Conservation (phyloP, 2,797 vertebrate species). For the Gallirallus australis region DNA sequence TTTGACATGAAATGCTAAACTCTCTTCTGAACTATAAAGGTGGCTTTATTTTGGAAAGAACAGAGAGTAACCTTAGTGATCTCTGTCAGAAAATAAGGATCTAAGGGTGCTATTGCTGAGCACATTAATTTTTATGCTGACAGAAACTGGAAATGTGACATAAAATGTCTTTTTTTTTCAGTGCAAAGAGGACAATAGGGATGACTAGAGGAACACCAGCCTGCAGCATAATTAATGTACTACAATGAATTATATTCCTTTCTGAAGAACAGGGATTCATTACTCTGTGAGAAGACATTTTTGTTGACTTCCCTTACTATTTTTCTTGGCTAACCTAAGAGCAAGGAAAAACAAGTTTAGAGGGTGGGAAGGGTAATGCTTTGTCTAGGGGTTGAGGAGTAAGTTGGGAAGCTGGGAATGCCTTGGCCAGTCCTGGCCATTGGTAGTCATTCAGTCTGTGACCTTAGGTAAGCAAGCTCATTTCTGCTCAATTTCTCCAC, state of each 20-base stretch:
- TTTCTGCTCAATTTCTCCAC: neutral
- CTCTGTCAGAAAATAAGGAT: conserved; percentile 14
- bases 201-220: rapidly evolving
- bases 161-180: neutral
- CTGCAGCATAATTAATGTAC: neutral
- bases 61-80: neutral
- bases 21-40: neutral
- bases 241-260: neutral
- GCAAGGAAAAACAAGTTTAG: neutral
- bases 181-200: neutral
- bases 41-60: conserved; percentile 19
- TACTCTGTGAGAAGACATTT: neutral
- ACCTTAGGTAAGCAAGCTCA: neutral
- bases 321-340: neutral
- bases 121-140: neutral
- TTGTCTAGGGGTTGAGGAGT: neutral
- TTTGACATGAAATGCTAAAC: neutral
- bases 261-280: neutral
- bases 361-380: neutral
- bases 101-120: neutral
- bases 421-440: neutral
- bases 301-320: neutral
- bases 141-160: neutral
- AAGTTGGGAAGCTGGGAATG: neutral
- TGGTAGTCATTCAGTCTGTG: neutral